Percentiles rank a stretch among this genome's conserved stretches.
Conservation (phyloP, 2,888 invertebrate genomes). For the Xanthostigma xanthostigma region DNA sequence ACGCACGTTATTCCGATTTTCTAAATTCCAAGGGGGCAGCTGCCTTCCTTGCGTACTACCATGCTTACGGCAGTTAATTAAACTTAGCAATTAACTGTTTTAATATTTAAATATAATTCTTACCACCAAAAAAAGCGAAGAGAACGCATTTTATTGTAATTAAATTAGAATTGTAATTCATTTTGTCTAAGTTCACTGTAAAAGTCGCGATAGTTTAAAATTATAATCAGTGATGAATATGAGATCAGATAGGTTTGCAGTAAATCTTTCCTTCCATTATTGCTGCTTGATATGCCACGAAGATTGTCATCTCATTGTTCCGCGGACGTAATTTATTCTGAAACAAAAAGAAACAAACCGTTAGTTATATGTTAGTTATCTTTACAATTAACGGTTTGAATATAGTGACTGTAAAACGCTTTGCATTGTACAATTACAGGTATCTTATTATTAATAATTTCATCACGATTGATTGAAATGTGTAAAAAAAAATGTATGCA, state of each 20-base stretch:
- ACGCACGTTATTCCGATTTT: neutral
- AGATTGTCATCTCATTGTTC: slow-evolving; percentile 1
- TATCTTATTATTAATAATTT: no score
- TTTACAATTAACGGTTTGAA: no score
- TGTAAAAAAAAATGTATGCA: no score
- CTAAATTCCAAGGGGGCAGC: neutral
- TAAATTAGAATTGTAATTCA: slow-evolving; percentile 34
- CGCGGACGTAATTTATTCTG: neutral
- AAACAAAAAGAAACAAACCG: no score
- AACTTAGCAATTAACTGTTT: neutral
- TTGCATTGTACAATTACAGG: no score
- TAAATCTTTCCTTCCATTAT: neutral
- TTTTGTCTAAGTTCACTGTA: neutral
- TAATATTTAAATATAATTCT: slow-evolving; percentile 16
- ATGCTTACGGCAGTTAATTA: neutral
- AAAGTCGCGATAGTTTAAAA: neutral
- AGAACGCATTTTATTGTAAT: slow-evolving; percentile 66
- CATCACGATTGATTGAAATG: no score
- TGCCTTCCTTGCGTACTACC: neutral
- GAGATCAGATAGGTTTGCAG: neutral
- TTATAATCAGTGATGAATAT: no score
- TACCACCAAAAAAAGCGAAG: slow-evolving; percentile 69
- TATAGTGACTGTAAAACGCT: no score
- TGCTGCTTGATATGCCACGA: neutral
- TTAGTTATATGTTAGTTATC: no score